Evolutionary conservation across 1,140 invertebrate species (phyloP).

Genomic region (Heliconius congener): DNA sequence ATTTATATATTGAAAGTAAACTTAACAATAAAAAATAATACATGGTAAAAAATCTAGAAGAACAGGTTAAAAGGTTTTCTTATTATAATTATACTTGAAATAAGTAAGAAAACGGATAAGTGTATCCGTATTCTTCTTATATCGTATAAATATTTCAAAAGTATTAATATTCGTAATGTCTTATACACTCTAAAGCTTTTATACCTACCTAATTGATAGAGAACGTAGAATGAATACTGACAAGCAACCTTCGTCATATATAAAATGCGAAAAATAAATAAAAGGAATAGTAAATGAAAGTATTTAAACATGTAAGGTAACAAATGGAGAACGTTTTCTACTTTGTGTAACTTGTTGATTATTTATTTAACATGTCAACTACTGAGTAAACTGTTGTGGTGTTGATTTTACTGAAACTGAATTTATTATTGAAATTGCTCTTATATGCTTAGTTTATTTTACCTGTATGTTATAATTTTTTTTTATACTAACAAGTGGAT

Average conservation of each 20-base stretch:
- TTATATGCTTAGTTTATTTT: no score
- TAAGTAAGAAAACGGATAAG: no score
- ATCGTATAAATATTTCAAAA: no score
- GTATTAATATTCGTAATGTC: background rate
- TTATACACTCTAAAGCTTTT: background rate
- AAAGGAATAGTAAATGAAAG: background rate
- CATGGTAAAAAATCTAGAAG: no score
- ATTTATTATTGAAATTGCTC: background rate
- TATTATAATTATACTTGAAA: no score
- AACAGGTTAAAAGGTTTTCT: no score
- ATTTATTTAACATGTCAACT: background rate
- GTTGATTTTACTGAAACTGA: background rate
- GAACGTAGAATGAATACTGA: background rate
- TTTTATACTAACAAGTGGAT: no score
- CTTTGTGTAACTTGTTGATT: background rate
- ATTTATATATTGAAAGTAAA: no score
- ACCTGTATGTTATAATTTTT: no score
- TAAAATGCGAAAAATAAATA: background rate
- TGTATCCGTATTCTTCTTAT: no score
- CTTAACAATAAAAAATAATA: no score
- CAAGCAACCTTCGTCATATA: background rate
- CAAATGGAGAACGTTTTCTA: background rate
- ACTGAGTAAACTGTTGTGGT: background rate
- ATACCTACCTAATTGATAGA: background rate
- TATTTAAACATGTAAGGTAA: background rate